A percentile compares a stretch with the other conserved stretches of the same genome.
These are phyloP conservation scores for Thermophis baileyi DNA, from an alignment of 2,113 vertebrate genomes.

Conservation along the genomic window DNA sequence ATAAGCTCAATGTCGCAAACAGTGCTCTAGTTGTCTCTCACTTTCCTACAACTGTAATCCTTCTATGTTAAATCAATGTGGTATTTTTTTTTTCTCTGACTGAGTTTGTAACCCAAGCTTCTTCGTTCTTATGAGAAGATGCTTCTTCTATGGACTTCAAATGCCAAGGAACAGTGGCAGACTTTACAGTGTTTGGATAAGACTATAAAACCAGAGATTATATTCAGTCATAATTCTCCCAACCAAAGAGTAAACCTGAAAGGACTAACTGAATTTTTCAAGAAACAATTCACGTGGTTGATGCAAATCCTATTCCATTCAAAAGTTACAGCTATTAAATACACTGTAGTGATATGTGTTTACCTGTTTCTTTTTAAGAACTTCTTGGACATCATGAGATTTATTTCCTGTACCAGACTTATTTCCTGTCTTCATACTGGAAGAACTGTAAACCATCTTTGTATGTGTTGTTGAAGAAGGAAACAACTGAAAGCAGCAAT, in stretches of 20 bases:
- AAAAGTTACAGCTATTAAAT: neutral
- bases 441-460: slow-evolving; percentile 80
- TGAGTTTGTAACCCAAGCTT: neutral
- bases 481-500: slow-evolving; percentile 64
- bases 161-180: neutral
- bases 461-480: slow-evolving; percentile 70
- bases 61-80: neutral
- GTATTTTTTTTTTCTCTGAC: neutral
- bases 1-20: neutral
- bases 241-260: neutral
- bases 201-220: neutral
- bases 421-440: slow-evolving; percentile 76
- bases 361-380: slow-evolving; percentile 94
- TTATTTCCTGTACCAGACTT: slow-evolving; percentile 84
- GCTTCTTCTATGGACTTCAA: neutral
- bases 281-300: neutral
- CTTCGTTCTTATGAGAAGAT: neutral
- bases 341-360: neutral
- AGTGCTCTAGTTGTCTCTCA: neutral
- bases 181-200: neutral
- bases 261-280: neutral
- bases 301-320: neutral
- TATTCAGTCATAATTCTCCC: neutral
- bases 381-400: slow-evolving; percentile 86
- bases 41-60: neutral